phyloP scores from a whole-genome alignment of 2,888 invertebrate species.

The Orthosia incerta region DNA sequence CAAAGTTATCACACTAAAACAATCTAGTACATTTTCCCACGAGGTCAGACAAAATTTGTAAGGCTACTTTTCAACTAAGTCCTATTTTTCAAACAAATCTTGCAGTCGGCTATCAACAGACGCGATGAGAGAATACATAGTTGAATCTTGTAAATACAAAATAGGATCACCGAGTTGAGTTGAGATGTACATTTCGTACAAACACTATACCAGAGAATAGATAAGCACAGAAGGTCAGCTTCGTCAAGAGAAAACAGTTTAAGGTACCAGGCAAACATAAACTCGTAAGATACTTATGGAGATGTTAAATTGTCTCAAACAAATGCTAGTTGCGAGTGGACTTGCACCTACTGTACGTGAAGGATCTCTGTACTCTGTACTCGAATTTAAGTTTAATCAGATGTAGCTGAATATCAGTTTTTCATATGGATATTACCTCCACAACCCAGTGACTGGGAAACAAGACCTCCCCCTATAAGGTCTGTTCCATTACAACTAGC shows the following conservation, averaged over 20 bases:
- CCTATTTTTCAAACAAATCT: constrained; percentile 24
- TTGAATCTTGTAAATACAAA: constrained; percentile 35
- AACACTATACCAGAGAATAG: constrained; percentile 15
- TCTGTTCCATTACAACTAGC: no score
- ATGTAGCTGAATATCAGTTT: no score
- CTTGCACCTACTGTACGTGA: no score
- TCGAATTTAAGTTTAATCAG: no score
- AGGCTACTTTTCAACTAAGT: neutral
- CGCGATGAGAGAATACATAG: neutral
- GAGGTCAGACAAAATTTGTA: constrained; percentile 21
- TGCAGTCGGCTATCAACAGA: neutral
- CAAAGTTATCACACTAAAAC: constrained; percentile 9
- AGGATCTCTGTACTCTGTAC: no score
- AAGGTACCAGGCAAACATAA: neutral
- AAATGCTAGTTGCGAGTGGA: neutral
- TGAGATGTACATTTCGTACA: constrained; percentile 34
- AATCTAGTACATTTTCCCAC: neutral
- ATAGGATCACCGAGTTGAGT: constrained; percentile 13
- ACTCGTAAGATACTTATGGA: neutral
- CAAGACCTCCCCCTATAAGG: no score
- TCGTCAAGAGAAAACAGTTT: neutral
- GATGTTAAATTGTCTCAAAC: no score
- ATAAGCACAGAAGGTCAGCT: neutral
- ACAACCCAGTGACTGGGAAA: no score
- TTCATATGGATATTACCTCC: no score